Evolutionary conservation across 2,888 invertebrate genomes (phyloP), one percentile per base, ranked within the genome.

Genomic region (Megamerina dolium): DNA sequence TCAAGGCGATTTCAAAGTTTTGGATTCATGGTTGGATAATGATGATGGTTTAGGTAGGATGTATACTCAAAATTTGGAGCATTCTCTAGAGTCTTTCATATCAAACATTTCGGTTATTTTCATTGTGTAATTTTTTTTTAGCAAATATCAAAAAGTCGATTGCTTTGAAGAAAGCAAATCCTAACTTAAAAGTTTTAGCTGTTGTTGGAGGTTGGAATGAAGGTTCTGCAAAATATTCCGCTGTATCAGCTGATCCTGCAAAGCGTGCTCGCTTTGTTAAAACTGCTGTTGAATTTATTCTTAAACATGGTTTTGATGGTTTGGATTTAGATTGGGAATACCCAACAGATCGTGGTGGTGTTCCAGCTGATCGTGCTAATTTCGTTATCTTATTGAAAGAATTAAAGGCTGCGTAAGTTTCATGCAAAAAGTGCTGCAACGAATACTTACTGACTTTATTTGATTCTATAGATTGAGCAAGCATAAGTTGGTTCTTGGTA

Each of bases 191-290:
- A 66, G 84, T 89, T 0, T 70, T 89, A 2, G 75, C 94, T 5
- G 92, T 91, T 2, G 80, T 94, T 41, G 95, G 95, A 8, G 95
- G 94, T 0, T 94, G 93, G 93, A 92, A 90, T 61, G 91, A 93
- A 70, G 92, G 90, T 0, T 86, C 85, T 0, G 85, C 83, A 2
- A 92, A 92, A 63, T 92, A 91, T 70, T 88, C 89, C 3, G 77
- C 81, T 26, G 74, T 92, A 39, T 89, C 87, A 0, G 86, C 87
- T 62, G 83, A 80, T 63, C 76, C 82, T 0, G 72, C 76, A 1
- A 80, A 86, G 2, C 76, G 91, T 37, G 73, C 79, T 21, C 77
- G 78, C 48, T 92, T 92, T 59, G 77, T 89, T 14, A 73, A 78
- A 2, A 81, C 87, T 52, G 83, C 83, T 0, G 53, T 88, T 4